phyloP scores from a whole-genome alignment of 2,797 vertebrate species.

The Nothura maculosa region DNA sequence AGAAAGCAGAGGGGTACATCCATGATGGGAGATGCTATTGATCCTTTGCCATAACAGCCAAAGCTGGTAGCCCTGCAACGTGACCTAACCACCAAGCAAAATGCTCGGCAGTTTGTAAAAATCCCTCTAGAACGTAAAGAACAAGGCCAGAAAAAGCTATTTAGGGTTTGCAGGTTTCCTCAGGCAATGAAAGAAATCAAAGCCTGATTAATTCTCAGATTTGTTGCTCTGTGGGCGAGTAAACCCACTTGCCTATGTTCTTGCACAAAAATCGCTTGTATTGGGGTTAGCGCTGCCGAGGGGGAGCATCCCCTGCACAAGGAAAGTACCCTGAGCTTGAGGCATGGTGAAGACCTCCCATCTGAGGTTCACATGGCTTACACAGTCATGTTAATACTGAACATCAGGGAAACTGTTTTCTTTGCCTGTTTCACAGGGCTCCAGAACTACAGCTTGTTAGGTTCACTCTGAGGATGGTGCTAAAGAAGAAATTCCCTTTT shows the following conservation, averaged over 20 bases:
- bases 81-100: conserved; percentile 41
- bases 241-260: background rate
- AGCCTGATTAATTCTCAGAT: conserved; percentile 52
- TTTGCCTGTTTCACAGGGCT: background rate
- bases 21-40: conserved; percentile 51
- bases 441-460: background rate
- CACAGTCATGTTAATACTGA: background rate
- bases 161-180: conserved; percentile 48
- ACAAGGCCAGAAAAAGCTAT: conserved; percentile 41
- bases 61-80: background rate
- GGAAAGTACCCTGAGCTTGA: background rate
- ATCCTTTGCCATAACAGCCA: conserved; percentile 34
- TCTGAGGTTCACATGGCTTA: background rate
- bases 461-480: background rate
- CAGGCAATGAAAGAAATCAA: conserved; percentile 1
- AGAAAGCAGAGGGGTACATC: background rate
- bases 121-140: conserved; percentile 49
- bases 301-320: background rate
- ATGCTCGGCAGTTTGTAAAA: conserved; percentile 42
- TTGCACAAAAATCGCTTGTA: background rate
- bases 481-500: background rate
- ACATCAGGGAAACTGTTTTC: background rate
- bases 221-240: conserved; percentile 21
- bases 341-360: background rate
- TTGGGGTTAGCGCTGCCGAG: background rate